Base-by-base conservation (phyloP, 2,888 invertebrate genomes). In the Parelbella ahira region DNA sequence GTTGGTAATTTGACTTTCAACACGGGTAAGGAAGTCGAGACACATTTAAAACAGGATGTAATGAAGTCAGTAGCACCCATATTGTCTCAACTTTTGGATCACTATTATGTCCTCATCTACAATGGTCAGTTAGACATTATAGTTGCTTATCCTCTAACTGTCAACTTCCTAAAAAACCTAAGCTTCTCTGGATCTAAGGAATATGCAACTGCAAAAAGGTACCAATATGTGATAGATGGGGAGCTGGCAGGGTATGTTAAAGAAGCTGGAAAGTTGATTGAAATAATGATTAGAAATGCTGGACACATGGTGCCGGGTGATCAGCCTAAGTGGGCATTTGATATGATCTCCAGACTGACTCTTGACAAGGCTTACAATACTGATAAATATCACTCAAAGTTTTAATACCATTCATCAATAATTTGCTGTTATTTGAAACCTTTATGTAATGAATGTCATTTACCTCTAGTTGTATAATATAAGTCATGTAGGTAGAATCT, bases 71-170 rank as follows among this genome's bases (percentile, higher is more conserved):
- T 95, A 3, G 93, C 94, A 3, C 90, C 90, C 0, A 92, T 92
- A 90, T 81, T 95, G 39, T 86, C 90, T 0, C 92, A 92, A 54
- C 75, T 96, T 0, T 65, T 94, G 0, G 84, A 91, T 20, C 75
- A 91, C 54, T 94, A 93, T 59, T 86, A 89, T 67, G 91, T 96
- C 7, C 89, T 97, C 27, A 89, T 97, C 46, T 97, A 97, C 70
- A 97, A 93, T 65, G 97, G 97, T 0, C 97, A 97, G 65, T 69
- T 97, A 50, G 97, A 98, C 69, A 93, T 97, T 6, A 96, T 97
- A 49, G 94, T 97, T 0, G 95, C 96, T 0, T 95, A 96, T 74
- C 95, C 96, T 0, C 67, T 95, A 33, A 97, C 97, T 0, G 89
- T 93, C 9, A 93, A 93, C 64, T 96, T 94, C 69, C 76, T 97